phyloP scores from a whole-genome alignment of 2,888 invertebrate species.

The Synergus gifuensis region DNA sequence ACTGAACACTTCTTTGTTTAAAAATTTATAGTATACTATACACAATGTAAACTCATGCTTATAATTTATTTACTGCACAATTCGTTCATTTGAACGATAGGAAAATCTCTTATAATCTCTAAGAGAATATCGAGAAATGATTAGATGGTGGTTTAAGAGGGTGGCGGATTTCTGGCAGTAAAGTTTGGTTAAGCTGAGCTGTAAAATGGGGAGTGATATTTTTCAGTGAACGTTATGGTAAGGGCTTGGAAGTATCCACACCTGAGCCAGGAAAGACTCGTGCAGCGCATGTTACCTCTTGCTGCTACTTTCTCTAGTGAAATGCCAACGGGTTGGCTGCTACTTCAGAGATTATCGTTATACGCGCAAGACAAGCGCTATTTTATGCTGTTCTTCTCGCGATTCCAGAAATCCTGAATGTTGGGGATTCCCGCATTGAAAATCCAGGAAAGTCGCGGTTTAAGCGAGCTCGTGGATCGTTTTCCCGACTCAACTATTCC shows the following conservation, averaged over 20 bases:
- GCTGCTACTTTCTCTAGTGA: slow-evolving; percentile 74
- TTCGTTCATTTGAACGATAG: neutral
- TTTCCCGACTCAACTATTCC: slow-evolving; percentile 4
- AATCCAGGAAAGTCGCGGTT: neutral
- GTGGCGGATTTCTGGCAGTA: neutral
- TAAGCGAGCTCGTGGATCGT: neutral
- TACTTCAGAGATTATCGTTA: slow-evolving; percentile 66
- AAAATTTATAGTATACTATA: too few relatives aligned
- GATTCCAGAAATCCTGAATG: neutral
- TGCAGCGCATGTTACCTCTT: slow-evolving; percentile 60
- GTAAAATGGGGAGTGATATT: neutral
- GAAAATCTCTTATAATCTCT: neutral
- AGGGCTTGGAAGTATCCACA: slow-evolving; percentile 38
- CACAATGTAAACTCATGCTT: too few relatives aligned
- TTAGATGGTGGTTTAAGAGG: neutral
- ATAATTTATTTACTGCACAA: too few relatives aligned
- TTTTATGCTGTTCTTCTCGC: slow-evolving; percentile 13
- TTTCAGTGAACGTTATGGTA: neutral
- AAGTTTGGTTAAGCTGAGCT: neutral
- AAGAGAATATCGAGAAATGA: neutral
- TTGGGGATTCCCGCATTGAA: neutral
- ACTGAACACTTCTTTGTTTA: too few relatives aligned
- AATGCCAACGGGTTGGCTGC: slow-evolving; percentile 72
- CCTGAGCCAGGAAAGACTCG: slow-evolving; percentile 54
- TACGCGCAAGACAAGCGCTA: neutral